Conservation (phyloP, 2,888 invertebrate species). For the Myopa tessellatipennis region DNA sequence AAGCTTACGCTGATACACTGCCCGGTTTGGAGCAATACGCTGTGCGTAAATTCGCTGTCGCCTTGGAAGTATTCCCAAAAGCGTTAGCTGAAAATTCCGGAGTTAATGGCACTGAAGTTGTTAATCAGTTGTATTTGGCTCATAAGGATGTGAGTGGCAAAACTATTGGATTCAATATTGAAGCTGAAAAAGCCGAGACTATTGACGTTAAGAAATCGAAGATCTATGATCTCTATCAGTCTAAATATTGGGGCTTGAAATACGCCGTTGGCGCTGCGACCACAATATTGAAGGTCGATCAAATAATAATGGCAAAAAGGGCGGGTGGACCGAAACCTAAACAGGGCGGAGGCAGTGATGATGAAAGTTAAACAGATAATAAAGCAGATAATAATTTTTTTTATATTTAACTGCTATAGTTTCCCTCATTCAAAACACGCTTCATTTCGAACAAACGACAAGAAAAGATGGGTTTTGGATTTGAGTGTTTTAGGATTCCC, state of each 20-base stretch:
- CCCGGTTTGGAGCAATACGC: constrained; percentile 98
- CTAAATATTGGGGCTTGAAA: constrained; percentile 94
- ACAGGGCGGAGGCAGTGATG: constrained; percentile 76
- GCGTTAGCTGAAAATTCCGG: constrained; percentile 96
- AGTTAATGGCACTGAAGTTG: constrained; percentile 84
- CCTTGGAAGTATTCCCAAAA: constrained; percentile 91
- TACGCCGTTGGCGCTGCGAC: constrained; percentile 94
- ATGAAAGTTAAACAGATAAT: constrained; percentile 75
- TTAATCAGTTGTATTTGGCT: constrained; percentile 92
- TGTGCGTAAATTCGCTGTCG: constrained; percentile 90
- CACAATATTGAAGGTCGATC: constrained; percentile 93
- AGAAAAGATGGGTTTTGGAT: neutral
- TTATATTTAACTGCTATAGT: constrained; percentile 11
- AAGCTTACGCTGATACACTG: constrained; percentile 88
- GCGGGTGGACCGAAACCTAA: constrained; percentile 94
- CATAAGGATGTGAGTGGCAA: constrained; percentile 85
- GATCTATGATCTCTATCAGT: constrained; percentile 84
- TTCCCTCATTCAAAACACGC: constrained; percentile 14
- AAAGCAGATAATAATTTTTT: neutral
- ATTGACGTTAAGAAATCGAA: constrained; percentile 82
- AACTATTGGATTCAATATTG: constrained; percentile 88
- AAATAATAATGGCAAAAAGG: constrained; percentile 98
- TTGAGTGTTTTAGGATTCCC: neutral
- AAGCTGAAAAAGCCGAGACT: constrained; percentile 77
- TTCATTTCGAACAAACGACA: too few species aligned